Conservation (phyloP, 2,888 invertebrate species). For the Hedya salicella region DNA sequence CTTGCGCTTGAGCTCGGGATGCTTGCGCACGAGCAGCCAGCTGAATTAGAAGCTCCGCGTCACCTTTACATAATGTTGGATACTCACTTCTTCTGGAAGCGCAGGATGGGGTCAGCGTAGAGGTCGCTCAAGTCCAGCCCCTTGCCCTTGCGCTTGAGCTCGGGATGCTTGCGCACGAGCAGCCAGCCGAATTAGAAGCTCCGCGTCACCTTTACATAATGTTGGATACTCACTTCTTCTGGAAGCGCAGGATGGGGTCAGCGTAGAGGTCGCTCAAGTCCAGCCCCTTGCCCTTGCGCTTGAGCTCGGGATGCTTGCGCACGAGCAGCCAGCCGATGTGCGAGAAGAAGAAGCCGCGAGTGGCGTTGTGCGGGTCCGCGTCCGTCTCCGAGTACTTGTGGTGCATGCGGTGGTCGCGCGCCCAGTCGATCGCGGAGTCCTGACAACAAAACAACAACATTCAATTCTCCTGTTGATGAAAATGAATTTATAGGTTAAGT, state of each 20-base stretch:
- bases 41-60: too few species aligned
- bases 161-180: too few species aligned
- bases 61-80: too few species aligned
- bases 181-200: too few species aligned
- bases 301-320: constrained; percentile 96
- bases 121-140: too few species aligned
- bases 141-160: too few species aligned
- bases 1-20: too few species aligned
- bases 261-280: constrained; percentile 93
- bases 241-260: constrained; percentile 94
- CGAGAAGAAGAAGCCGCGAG: constrained; percentile 95
- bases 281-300: constrained; percentile 92
- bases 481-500: too few species aligned
- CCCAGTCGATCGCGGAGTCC: constrained; percentile 92
- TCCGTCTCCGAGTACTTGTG: constrained; percentile 97
- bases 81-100: too few species aligned
- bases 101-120: too few species aligned
- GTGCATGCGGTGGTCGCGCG: constrained; percentile 93
- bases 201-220: too few species aligned
- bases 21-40: too few species aligned
- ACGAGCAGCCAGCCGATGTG: constrained; percentile 93
- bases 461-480: not conserved
- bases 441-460: constrained; percentile 55
- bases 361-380: constrained; percentile 97
- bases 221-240: constrained; percentile 89